Conservation (phyloP, 1,140 invertebrate genomes). For the Zaprionus vittiger region DNA sequence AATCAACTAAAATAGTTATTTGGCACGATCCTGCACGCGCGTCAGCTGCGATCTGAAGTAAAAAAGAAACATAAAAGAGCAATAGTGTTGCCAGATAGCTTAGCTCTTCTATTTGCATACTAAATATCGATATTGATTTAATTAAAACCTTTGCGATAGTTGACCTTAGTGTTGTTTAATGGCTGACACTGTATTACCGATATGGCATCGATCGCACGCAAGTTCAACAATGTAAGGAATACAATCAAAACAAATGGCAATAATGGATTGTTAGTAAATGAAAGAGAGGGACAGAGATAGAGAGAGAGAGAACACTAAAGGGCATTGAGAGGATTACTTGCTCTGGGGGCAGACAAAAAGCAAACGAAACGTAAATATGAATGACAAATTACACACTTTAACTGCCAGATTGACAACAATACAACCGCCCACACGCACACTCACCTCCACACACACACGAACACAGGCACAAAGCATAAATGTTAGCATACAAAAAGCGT, state of each 20-base stretch:
- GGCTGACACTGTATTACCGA: neutral
- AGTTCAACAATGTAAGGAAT: neutral
- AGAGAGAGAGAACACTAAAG: neutral
- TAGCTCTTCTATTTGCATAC: neutral
- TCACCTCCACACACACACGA: neutral
- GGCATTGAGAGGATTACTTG: conserved; percentile 1
- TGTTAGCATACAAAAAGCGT: conserved; percentile 31
- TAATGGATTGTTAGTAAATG: neutral
- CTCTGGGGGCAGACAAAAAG: conserved; percentile 7
- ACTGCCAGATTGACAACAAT: conserved; percentile 71
- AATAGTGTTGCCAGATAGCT: neutral
- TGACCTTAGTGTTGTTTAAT: neutral
- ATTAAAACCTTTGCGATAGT: neutral
- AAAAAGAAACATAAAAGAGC: neutral
- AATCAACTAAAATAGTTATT: neutral
- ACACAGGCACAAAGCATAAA: conserved; percentile 26
- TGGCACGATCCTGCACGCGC: neutral
- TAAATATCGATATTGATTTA: neutral
- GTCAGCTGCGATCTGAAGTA: neutral
- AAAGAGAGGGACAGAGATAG: neutral
- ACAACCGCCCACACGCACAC: conserved; percentile 26
- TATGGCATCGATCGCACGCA: conserved; percentile 1
- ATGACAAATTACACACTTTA: conserved; percentile 80
- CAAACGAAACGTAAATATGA: conserved; percentile 58
- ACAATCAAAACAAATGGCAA: conserved; percentile 4